Percentiles rank a stretch among this genome's conserved stretches.
These are phyloP conservation scores for Limanda limanda DNA, from an alignment of 2,113 vertebrate species.

Conservation along the genomic window DNA sequence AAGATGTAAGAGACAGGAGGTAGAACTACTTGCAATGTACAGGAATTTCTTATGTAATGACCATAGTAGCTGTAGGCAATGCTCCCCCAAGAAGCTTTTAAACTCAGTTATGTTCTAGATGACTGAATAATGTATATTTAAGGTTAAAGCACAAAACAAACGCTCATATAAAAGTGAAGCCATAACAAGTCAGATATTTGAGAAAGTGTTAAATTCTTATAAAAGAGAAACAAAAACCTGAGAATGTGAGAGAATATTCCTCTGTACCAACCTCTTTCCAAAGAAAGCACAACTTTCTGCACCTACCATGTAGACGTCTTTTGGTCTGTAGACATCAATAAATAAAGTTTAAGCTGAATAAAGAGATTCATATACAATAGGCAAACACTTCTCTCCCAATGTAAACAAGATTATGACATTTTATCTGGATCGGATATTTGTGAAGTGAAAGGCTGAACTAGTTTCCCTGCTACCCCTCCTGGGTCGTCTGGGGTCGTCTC, in stretches of 20 bases:
- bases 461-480: conserved; percentile 19
- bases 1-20: neutral
- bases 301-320: neutral
- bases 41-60: neutral
- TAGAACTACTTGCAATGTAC: neutral
- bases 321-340: conserved; percentile 7
- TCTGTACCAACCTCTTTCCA: neutral
- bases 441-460: conserved; percentile 1
- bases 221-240: conserved; percentile 2
- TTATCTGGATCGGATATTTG: conserved; percentile 27
- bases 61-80: neutral
- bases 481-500: conserved; percentile 15
- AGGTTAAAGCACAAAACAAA: neutral
- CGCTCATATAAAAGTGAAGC: neutral
- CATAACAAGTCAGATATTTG: conserved; percentile 13
- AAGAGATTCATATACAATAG: conserved; percentile 39
- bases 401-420: conserved; percentile 8
- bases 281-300: conserved; percentile 18
- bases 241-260: neutral
- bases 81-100: too few relatives aligned
- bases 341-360: conserved; percentile 12
- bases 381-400: conserved; percentile 1
- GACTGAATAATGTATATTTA: neutral
- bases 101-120: neutral
- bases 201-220: conserved; percentile 7